phyloP scores from a whole-genome alignment of 2,888 invertebrate genomes.

The Ptychoptera contaminata region DNA sequence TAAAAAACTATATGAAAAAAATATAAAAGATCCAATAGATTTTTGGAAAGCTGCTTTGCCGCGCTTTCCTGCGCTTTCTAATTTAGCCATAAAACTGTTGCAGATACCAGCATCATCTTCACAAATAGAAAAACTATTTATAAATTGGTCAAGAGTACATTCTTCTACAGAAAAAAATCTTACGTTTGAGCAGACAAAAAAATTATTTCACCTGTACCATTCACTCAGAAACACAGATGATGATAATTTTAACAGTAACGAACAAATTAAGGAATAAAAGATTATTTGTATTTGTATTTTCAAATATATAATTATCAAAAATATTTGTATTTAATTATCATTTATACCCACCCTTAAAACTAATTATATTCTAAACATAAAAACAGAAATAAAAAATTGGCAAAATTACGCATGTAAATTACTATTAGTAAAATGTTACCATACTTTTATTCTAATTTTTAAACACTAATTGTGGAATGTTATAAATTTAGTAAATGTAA shows the following conservation, averaged over 20 bases:
- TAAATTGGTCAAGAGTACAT: constrained; percentile 2
- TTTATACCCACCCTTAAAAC: no score
- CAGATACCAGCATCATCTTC: constrained; percentile 5
- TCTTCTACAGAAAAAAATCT: not conserved
- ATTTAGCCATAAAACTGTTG: constrained; percentile 15
- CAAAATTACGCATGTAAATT: no score
- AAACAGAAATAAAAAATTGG: no score
- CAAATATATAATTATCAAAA: no score
- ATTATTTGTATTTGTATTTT: no score
- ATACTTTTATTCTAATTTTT: no score
- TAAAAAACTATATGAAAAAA: constrained; percentile 3
- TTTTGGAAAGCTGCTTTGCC: constrained; percentile 5
- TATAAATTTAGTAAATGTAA: no score
- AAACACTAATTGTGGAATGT: no score
- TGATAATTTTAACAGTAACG: not conserved
- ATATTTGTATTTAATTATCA: no score
- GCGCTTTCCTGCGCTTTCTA: constrained; percentile 7
- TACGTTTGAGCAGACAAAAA: constrained; percentile 4
- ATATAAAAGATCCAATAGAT: constrained; percentile 1
- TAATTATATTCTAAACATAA: no score
- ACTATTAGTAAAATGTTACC: no score
- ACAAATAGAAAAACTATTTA: constrained; percentile 2
- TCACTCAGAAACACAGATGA: not conserved
- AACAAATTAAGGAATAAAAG: no score
- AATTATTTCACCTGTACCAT: constrained; percentile 1